These are phyloP conservation scores for Megatriorchis doriae DNA, from an alignment of 2,113 vertebrate species.

Conservation along the genomic window DNA sequence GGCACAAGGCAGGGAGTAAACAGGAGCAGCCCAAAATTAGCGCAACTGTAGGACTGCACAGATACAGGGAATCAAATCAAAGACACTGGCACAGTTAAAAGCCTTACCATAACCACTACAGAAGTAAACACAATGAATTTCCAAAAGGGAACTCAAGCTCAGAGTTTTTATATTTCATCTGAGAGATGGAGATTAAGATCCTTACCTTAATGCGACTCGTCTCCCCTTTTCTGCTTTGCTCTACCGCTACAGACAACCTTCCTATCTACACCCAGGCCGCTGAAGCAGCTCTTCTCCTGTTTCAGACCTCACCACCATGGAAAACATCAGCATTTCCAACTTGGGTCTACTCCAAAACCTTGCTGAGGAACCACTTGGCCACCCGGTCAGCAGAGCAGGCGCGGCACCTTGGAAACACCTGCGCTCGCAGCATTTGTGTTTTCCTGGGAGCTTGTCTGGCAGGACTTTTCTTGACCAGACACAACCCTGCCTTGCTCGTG, in stretches of 20 bases:
- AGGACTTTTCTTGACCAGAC: neutral
- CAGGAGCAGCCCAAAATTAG: neutral
- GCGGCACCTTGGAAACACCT: accelerated
- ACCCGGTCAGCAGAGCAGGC: accelerated
- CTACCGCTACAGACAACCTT: neutral
- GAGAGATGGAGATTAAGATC: neutral
- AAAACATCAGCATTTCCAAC: neutral
- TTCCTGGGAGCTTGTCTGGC: neutral
- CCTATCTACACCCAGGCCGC: neutral
- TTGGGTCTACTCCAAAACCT: neutral
- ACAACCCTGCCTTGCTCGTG: neutral
- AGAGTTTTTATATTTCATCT: neutral
- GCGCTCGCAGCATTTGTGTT: neutral
- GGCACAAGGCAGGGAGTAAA: neutral
- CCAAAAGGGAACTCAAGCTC: neutral
- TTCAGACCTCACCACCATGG: neutral
- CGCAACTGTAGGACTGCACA: neutral
- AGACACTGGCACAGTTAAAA: neutral
- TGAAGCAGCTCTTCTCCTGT: neutral
- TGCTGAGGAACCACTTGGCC: neutral
- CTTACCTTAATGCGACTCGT: neutral
- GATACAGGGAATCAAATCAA: neutral
- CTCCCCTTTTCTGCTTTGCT: neutral
- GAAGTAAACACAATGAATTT: neutral
- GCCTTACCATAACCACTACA: neutral